phyloP scores from a whole-genome alignment of 2,113 vertebrate species.

The Sapajus apella region DNA sequence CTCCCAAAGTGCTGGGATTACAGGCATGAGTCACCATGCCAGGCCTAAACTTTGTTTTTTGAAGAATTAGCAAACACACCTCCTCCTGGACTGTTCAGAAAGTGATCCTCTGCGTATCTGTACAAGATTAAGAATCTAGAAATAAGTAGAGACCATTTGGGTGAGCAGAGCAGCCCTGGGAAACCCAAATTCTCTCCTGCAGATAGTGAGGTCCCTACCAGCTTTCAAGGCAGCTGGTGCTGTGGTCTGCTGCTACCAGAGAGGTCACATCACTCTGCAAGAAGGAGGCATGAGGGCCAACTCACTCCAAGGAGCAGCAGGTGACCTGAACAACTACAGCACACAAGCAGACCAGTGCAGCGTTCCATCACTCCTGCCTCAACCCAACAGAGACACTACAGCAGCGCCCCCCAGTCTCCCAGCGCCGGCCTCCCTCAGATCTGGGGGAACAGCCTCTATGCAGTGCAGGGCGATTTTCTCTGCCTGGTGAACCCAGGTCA shows the following conservation, averaged over 20 bases:
- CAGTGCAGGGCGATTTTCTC: not conserved
- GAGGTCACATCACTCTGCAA: rapidly evolving
- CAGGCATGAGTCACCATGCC: no score
- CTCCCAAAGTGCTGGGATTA: no score
- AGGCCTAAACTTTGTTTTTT: not conserved
- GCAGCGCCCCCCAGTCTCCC: not conserved
- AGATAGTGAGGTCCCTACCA: not conserved
- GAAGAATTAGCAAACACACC: not conserved
- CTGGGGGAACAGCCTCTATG: rapidly evolving
- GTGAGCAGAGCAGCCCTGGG: not conserved
- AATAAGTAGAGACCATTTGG: not conserved
- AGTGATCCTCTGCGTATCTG: not conserved
- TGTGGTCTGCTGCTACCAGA: not conserved
- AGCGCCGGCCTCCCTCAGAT: not conserved
- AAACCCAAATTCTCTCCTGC: not conserved
- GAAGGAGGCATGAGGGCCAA: rapidly evolving
- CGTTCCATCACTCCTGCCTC: not conserved
- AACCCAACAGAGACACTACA: no score
- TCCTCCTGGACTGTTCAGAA: not conserved
- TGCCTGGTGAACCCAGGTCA: rapidly evolving
- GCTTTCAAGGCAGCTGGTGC: rapidly evolving
- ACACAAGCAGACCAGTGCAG: not conserved
- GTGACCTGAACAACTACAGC: not conserved
- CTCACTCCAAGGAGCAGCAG: no score
- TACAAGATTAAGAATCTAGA: not conserved